Evolutionary conservation across 1,140 invertebrate genomes (phyloP).

Genomic region (Parapsyche elsis): DNA sequence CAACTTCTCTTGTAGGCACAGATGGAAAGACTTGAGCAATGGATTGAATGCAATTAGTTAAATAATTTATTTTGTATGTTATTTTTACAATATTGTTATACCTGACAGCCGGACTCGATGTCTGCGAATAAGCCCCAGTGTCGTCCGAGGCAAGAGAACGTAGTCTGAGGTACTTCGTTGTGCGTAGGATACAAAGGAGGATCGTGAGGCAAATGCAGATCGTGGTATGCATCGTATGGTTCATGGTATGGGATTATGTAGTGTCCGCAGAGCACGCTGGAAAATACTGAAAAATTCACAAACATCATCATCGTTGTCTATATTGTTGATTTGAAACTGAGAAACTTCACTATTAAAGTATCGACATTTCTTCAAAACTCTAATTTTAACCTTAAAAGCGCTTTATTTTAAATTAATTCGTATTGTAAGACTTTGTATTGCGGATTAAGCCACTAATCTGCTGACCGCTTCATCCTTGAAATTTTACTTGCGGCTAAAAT

Average conservation of each 20-base stretch:
- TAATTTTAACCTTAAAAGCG: too few relatives aligned
- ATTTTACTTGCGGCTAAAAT: too few relatives aligned
- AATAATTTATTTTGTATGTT: neutral
- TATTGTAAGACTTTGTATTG: too few relatives aligned
- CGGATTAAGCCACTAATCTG: too few relatives aligned
- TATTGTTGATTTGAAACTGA: too few relatives aligned
- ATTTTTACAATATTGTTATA: slow-evolving; percentile 56
- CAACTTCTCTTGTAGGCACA: slow-evolving; percentile 61
- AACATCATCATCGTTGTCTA: too few relatives aligned
- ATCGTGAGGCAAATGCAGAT: slow-evolving; percentile 68
- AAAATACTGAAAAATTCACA: slow-evolving; percentile 37
- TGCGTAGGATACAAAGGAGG: slow-evolving; percentile 68
- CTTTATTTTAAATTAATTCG: too few relatives aligned
- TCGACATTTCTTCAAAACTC: too few relatives aligned
- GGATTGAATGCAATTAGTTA: neutral
- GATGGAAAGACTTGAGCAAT: slow-evolving; percentile 62
- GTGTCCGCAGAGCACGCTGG: slow-evolving; percentile 31
- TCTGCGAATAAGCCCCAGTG: slow-evolving; percentile 68
- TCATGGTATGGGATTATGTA: slow-evolving; percentile 52
- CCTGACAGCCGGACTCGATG: slow-evolving; percentile 67
- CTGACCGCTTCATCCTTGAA: too few relatives aligned
- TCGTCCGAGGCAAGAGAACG: slow-evolving; percentile 64
- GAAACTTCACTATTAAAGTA: too few relatives aligned
- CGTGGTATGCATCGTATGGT: slow-evolving; percentile 68
- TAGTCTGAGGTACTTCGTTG: slow-evolving; percentile 62